Evolutionary conservation across 2,888 invertebrate genomes (phyloP).

Genomic region (Lasioglossum villosulum): DNA sequence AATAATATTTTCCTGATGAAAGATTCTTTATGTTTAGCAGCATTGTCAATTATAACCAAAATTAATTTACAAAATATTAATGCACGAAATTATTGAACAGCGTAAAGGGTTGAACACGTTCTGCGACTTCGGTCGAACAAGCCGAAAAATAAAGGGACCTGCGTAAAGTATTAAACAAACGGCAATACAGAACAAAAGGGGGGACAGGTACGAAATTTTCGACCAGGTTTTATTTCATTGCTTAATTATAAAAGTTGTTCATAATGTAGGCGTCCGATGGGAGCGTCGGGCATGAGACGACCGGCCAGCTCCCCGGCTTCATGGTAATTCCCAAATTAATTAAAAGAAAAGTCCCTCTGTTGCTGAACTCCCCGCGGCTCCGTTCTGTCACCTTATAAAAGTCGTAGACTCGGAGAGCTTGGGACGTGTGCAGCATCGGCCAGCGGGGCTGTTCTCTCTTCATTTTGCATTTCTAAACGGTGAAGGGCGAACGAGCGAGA

Average conservation of each 20-base stretch:
- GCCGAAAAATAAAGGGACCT: neutral
- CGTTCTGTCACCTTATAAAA: conserved; percentile 60
- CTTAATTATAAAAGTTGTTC: conserved; percentile 78
- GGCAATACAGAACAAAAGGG: neutral
- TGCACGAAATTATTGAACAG: neutral
- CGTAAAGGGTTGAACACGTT: neutral
- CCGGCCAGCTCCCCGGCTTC: conserved; percentile 44
- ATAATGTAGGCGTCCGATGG: conserved; percentile 64
- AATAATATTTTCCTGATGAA: neutral
- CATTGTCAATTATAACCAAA: neutral
- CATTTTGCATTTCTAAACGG: conserved; percentile 29
- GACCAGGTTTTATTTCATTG: conserved; percentile 71
- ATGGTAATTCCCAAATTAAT: conserved; percentile 74
- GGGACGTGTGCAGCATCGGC: conserved; percentile 39
- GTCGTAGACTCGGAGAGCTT: conserved; percentile 26
- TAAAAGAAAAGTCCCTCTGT: conserved; percentile 69
- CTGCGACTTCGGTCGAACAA: neutral
- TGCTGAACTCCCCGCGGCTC: conserved; percentile 42
- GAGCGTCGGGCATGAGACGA: conserved; percentile 36
- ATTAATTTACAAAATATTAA: neutral
- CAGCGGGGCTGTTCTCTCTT: conserved; percentile 7
- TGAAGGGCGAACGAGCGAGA: neutral
- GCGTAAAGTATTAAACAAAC: conserved; percentile 48
- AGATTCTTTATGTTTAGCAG: neutral
- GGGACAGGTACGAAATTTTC: conserved; percentile 64